These are phyloP conservation scores for Falco concolor DNA, from an alignment of 2,797 vertebrate genomes.

Conservation along the genomic window DNA sequence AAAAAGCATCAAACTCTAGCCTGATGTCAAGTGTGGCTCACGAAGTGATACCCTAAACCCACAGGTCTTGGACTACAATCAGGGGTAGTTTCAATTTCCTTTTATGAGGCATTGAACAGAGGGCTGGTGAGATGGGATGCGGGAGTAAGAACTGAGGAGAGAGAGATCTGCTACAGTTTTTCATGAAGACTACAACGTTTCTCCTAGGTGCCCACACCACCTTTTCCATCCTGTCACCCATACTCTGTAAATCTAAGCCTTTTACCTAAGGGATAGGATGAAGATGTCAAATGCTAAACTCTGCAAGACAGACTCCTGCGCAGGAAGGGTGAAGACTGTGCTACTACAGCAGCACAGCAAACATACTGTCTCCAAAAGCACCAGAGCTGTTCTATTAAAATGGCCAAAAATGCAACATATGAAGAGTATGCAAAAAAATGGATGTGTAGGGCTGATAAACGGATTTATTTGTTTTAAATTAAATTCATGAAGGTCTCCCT, in stretches of 20 bases:
- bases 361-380: background rate
- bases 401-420: background rate
- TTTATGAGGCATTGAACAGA: background rate
- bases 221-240: background rate
- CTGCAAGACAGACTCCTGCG: background rate
- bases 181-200: background rate
- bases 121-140: background rate
- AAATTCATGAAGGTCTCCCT: background rate
- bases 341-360: background rate
- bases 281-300: background rate
- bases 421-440: background rate
- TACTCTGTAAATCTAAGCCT: background rate
- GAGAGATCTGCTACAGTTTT: background rate
- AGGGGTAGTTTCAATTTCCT: background rate
- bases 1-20: background rate
- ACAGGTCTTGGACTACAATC: background rate
- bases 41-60: background rate
- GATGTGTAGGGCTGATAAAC: background rate
- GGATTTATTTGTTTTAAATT: background rate
- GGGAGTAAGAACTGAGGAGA: background rate
- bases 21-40: background rate
- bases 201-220: background rate
- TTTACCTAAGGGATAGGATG: background rate
- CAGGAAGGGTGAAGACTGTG: background rate
- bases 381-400: background rate